Base-by-base conservation (phyloP, 2,888 invertebrate species). In the Nipponacmea schrenckii region DNA sequence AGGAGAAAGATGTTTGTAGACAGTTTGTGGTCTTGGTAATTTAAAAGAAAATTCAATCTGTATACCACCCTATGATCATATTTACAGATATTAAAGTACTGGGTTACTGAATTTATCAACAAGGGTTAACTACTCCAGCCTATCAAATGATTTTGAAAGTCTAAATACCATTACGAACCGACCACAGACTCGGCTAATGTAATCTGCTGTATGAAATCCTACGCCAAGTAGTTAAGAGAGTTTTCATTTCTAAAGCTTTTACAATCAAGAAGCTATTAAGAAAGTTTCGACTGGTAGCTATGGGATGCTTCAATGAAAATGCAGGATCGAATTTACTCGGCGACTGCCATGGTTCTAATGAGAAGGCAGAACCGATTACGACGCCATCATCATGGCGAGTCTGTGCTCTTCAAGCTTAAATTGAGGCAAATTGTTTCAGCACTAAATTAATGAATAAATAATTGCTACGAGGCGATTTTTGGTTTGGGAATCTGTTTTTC, bases 351-450 rank as follows among this genome's bases (percentile, higher is more conserved):
- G 24, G 20, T 8, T 39, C 7, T 39, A 39, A 39, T 39, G 39
- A 39, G 39, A 39, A 39, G 39, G 39, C 39, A 39, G 39, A 39
- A 39, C 39, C 39, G 24, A 56, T 24, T 56, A 24, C 56, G 56
- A 56, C 56, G 56, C 20, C 20, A 12, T 56, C 24, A 24, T 24
- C 24, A 24, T 56, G 56, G 20, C 56, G 56, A 24, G 56, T 39
- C 39, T 39, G 39, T 5, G 39, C 39, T 39, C 39, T 39, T 39
- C 39, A 39, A 39, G 39, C 20, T 56, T 56, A 69, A 69, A 69
- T 69, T 63, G 63, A 63, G 63, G 68, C 62, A 69, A 69, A 69
- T 69, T 69, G 68, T 62, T 69, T 69, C 63, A 62, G 62, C 68
- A 69, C 62, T 63, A 69, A 69, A 69, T 69, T 69, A 69, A 69